Evolutionary conservation across 2,113 vertebrate species (phyloP).

Genomic region (Potamarius usumacintae): DNA sequence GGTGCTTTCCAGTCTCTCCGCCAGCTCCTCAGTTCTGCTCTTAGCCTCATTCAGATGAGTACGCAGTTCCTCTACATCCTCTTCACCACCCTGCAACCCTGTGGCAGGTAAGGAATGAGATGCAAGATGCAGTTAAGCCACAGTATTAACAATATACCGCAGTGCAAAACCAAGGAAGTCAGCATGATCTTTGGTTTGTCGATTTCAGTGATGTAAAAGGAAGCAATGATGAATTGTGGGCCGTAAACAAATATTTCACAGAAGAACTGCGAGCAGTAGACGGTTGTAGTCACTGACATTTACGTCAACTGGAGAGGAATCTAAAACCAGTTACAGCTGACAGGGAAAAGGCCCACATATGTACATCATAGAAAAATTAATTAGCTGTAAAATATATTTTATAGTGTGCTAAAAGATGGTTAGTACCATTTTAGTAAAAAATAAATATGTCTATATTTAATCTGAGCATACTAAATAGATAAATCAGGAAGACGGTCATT

Average conservation of each 20-base stretch:
- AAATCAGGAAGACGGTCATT: background rate
- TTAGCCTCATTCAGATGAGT: slow-evolving; percentile 81
- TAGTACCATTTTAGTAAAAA: too few species aligned
- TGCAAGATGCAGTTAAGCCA: background rate
- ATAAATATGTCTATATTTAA: background rate
- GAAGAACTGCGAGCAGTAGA: background rate
- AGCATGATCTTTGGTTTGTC: background rate
- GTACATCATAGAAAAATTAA: too few species aligned
- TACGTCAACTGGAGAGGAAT: background rate
- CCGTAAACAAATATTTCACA: background rate
- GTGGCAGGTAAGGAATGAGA: slow-evolving; percentile 2
- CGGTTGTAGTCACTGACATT: background rate
- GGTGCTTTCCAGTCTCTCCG: slow-evolving; percentile 79
- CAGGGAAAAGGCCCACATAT: too few species aligned
- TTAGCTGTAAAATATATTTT: too few species aligned
- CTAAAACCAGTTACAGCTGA: too few species aligned
- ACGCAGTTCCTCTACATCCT: slow-evolving; percentile 82
- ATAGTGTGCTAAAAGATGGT: too few species aligned
- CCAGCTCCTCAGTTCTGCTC: slow-evolving; percentile 80
- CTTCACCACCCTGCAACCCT: slow-evolving; percentile 73
- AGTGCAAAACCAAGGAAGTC: background rate
- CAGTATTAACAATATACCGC: background rate
- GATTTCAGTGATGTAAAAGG: background rate
- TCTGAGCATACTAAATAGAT: background rate
- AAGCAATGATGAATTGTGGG: background rate